A percentile compares a stretch with the other conserved stretches of the same genome.
Evolutionary conservation across 2,797 vertebrate genomes (phyloP).

Genomic region (Cheirogaleus major): DNA sequence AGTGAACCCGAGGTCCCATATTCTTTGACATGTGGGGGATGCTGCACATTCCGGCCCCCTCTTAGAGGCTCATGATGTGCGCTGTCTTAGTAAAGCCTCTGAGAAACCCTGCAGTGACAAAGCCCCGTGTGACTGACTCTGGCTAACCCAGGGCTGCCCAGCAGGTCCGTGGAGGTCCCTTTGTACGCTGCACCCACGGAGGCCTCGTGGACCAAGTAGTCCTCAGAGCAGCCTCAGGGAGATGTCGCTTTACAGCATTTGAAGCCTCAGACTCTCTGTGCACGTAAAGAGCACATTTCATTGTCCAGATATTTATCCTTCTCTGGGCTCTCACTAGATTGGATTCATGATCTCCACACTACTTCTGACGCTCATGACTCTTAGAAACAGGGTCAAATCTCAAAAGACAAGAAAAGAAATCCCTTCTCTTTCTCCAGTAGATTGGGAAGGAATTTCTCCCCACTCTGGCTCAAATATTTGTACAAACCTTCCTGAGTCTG

Average conservation of each 20-base stretch:
- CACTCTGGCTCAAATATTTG: neutral
- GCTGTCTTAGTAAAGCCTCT: neutral
- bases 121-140: neutral
- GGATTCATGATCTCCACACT: neutral
- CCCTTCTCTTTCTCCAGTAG: neutral
- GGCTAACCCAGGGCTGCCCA: neutral
- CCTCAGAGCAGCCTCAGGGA: neutral
- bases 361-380: neutral
- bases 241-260: no score
- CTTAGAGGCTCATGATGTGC: neutral
- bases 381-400: neutral
- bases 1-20: neutral
- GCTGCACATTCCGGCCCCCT: neutral
- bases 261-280: neutral
- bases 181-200: neutral
- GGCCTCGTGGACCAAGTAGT: neutral
- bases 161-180: neutral
- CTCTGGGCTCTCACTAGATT: neutral
- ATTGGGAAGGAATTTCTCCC: neutral
- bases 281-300: neutral
- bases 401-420: neutral
- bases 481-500: neutral
- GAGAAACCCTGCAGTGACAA: neutral
- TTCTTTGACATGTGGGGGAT: neutral
- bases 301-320: neutral